phyloP scores from a whole-genome alignment of 2,888 invertebrate species.

The Lepidocyrtinus sp. region DNA sequence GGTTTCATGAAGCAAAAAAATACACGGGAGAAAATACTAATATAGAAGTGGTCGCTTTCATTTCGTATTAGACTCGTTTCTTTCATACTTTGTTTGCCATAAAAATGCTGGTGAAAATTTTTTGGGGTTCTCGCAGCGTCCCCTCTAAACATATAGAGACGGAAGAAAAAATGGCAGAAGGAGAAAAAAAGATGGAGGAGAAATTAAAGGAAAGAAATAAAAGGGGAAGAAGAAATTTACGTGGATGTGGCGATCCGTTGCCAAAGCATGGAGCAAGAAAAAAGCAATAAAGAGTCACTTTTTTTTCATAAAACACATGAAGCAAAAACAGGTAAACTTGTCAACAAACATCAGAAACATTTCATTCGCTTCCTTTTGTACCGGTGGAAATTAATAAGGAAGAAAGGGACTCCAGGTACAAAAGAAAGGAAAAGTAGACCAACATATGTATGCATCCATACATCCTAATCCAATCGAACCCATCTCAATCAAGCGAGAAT shows the following conservation, averaged over 20 bases:
- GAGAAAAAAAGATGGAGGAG: constrained; percentile 29
- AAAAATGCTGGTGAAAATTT: constrained; percentile 17
- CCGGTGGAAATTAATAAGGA: not conserved
- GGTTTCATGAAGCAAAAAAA: too few relatives aligned
- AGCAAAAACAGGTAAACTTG: not conserved
- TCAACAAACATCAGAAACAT: constrained; percentile 8
- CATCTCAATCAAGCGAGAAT: too few relatives aligned
- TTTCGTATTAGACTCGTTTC: constrained; percentile 13
- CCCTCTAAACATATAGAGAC: too few relatives aligned
- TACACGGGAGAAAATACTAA: too few relatives aligned
- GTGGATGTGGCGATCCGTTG: not conserved
- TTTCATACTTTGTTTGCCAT: constrained; percentile 36
- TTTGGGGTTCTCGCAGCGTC: constrained; percentile 24
- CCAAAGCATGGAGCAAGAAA: not conserved
- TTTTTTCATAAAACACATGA: not conserved
- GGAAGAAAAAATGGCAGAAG: constrained; percentile 36
- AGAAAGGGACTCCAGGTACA: not conserved
- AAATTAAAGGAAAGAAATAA: not conserved
- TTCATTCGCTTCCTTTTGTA: not conserved
- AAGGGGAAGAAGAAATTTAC: constrained; percentile 14
- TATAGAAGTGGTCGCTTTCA: constrained; percentile 17
- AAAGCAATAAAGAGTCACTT: constrained; percentile 4
- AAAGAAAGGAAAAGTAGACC: not conserved
- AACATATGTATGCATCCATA: not conserved
- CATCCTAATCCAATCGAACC: not conserved